Base-by-base conservation (phyloP, 1,140 invertebrate genomes). In the Probaryconus sp. region DNA sequence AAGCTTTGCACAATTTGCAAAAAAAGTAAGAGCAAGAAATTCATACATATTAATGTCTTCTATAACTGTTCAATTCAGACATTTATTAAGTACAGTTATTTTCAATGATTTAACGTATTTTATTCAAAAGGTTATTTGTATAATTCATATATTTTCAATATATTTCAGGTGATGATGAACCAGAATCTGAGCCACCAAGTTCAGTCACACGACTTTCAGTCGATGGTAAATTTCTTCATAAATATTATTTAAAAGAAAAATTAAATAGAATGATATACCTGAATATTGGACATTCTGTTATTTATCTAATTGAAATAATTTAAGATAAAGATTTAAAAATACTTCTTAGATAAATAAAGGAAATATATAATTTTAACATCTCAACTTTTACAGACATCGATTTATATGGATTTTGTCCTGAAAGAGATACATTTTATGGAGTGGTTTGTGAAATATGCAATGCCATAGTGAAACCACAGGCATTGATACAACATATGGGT, bases 401-500 rank as follows among this genome's bases (percentile, higher is more conserved):
- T 77, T 86, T 91, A 10, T 91, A 91, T 79, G 90, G 91, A 37
- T 88, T 91, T 72, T 91, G 90, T 69, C 91, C 91, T 24, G 90
- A 91, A 77, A 89, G 90, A 79, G 91, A 91, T 83, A 87, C 87
- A 60, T 89, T 92, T 76, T 89, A 90, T 75, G 90, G 89, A 24
- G 90, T 91, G 9, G 89, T 91, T 75, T 92, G 91, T 81, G 90
- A 91, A 81, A 89, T 90, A 86, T 92, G 91, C 79, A 89, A 90
- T 71, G 87, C 88, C 9, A 89, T 90, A 81, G 89, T 91, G 68
- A 91, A 91, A 87, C 90, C 90, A 43, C 90, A 91, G 86, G 91
- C 90, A 42, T 81, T 89, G 5, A 85, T 85, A 50, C 82, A 87
- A 81, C 89, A 79, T 86, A 90, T 85, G 86, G 90, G 89, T 91